Percentiles rank a stretch among this genome's conserved stretches.
These are phyloP conservation scores for Strigamia transsilvanica DNA, from an alignment of 2,888 invertebrate genomes.

Conservation along the genomic window DNA sequence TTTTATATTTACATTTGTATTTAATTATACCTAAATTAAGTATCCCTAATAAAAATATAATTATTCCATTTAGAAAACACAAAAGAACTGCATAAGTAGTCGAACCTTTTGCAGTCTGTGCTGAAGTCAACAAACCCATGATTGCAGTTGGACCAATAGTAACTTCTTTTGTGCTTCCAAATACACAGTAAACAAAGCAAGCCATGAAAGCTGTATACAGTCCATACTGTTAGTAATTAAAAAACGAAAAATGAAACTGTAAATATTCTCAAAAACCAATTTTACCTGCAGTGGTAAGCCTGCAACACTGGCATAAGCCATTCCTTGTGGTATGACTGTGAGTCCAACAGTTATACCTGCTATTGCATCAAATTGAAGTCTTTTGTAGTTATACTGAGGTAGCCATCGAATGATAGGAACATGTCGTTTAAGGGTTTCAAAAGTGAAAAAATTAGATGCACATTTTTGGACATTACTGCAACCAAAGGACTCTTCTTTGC, in stretches of 20 bases:
- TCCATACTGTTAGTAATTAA: slow-evolving; percentile 74
- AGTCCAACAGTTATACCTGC: slow-evolving; percentile 68
- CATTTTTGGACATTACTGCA: background rate
- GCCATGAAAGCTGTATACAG: slow-evolving; percentile 92
- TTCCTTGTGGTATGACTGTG: slow-evolving; percentile 73
- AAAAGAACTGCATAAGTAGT: slow-evolving; percentile 76
- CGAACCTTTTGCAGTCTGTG: slow-evolving; percentile 58
- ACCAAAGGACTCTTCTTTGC: no score
- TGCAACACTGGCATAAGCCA: slow-evolving; percentile 92
- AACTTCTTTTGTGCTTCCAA: slow-evolving; percentile 92
- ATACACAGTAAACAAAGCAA: slow-evolving; percentile 85
- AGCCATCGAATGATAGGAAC: slow-evolving; percentile 59
- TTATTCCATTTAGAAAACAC: slow-evolving; percentile 82
- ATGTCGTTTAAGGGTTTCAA: slow-evolving; percentile 53
- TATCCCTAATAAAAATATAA: slow-evolving; percentile 82
- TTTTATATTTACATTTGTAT: background rate
- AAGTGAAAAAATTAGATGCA: slow-evolving; percentile 36
- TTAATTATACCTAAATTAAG: slow-evolving; percentile 76
- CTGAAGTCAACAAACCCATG: slow-evolving; percentile 80
- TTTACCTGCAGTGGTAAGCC: slow-evolving; percentile 85
- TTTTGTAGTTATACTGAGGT: slow-evolving; percentile 60
- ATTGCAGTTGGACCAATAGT: slow-evolving; percentile 93
- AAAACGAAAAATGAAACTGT: background rate
- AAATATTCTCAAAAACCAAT: no score
- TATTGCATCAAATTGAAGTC: slow-evolving; percentile 65